A percentile compares a stretch with the other conserved stretches of the same genome.
Conservation (phyloP, 1,140 invertebrate species). For the Macrobrachium nipponense region DNA sequence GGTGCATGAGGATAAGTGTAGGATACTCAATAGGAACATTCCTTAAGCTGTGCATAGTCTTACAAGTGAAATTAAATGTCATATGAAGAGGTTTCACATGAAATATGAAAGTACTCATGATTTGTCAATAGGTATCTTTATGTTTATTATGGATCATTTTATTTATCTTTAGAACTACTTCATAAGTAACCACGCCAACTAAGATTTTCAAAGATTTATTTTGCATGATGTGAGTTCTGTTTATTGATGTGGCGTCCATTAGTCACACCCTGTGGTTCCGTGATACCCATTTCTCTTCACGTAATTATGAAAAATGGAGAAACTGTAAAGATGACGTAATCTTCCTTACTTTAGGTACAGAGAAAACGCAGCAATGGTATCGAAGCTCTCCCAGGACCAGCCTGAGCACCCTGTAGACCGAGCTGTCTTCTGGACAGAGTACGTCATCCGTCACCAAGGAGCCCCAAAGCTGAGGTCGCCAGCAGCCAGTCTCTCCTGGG, state of each 20-base stretch:
- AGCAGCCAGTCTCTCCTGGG: slow-evolving; percentile 32
- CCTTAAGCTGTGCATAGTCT: no score
- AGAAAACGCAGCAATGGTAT: neutral
- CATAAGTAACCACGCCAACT: no score
- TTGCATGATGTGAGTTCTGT: no score
- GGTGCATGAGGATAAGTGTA: neutral
- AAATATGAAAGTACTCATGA: no score
- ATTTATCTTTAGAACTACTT: no score
- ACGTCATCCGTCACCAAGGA: slow-evolving; percentile 72
- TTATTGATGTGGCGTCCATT: no score
- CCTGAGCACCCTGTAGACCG: slow-evolving; percentile 24
- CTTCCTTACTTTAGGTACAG: neutral
- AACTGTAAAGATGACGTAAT: neutral
- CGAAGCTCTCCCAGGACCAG: slow-evolving; percentile 19
- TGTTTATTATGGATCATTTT: no score
- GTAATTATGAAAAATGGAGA: neutral
- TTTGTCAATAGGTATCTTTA: no score
- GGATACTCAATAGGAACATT: neutral
- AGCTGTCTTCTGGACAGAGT: slow-evolving; percentile 72
- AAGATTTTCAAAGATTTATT: no score
- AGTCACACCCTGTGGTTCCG: neutral
- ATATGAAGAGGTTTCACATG: no score
- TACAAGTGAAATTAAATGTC: no score
- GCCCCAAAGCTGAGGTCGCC: slow-evolving; percentile 69
- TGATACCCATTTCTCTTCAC: neutral